Base-by-base conservation (phyloP, 2,113 vertebrate species). In the Alethe castanea region DNA sequence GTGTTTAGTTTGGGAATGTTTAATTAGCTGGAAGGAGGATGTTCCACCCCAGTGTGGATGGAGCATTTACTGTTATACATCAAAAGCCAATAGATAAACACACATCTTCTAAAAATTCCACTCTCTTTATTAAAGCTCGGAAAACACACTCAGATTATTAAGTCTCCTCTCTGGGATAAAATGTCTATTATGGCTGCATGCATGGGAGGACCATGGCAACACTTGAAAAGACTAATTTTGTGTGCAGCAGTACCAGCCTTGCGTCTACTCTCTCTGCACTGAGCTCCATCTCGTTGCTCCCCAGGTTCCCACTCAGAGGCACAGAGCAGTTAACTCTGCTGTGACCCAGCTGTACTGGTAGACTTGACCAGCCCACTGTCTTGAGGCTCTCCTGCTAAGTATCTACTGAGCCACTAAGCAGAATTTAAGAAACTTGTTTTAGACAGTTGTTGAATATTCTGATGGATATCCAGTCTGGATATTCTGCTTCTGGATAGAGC, bases 401-500 rank as follows among this genome's bases (percentile, higher is more conserved):
- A 83, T 19, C 61, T 71, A 67, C 36, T 5, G 23, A 77, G 86
- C 44, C 7, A 13, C 70, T 12, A 79, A 22, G 48, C 62, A 56
- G 59, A 92, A 73, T 81, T 87, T n/a, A 84, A 79, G 77, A 60
- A 82, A 91, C n/a, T 62, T 82, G 52, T 26, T 61, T 94, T 44
- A 85, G 82, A 45, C 84, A 94, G 74, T 59, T 94, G 95, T 47
- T 77, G 40, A 71, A 82, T 86, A 54, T 90, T 86, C 70, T 54
- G 76, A 57, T 90, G 70, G 89, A 56, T 85, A 81, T 52, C 89
- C 80, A 81, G 74, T 38, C 69, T 29, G 57, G 89, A 92, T 89
- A 70, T 64, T 87, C 77, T 88, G 67, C 60, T 86, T 81, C 87
- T 92, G 78, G 94, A 86, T 94, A 91, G 35, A 74, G 87, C 59